Evolutionary conservation across 2,888 invertebrate genomes (phyloP), one percentile per base, ranked within the genome.

Genomic region (Therioaphis trifolii): DNA sequence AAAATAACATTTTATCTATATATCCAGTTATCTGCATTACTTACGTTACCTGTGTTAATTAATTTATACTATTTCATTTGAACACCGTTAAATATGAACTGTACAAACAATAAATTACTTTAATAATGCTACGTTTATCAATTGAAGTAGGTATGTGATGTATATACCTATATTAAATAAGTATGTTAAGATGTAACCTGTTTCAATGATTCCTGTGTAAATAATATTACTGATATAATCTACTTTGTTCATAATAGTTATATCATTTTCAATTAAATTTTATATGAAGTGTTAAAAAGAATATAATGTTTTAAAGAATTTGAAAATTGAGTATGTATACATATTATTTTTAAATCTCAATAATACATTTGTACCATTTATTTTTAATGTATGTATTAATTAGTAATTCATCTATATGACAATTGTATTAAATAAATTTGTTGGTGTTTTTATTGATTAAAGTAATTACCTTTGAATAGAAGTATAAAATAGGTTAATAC

Each of bases 401-500:
- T n/a, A n/a, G n/a, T n/a, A n/a, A n/a, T n/a, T 49, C 46, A 24
- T 15, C 40, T 9, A 15, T 24, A 29, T 15, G 14, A 24, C 0
- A 66, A 4, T 21, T n/a, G 0, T 68, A 43, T 69, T 69, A 15
- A 5, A 24, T 69, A 15, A 24, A 69, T 69, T 43, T 21, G 14
- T 40, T 43, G 11, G 21, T 43, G 21, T 68, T 43, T 29, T 7
- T 69, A 69, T 46, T 68, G 68, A 68, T 68, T 27, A 27, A 18
- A 27, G 4, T 49, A 12, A 27, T 27, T 27, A 35, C 35, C 35
- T 35, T 3, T 63, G n/a, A 63, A 63, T 12, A 29, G 7, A n/a
- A 2, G n/a, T n/a, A 29, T 14, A 72, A 72, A 72, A 49, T 52
- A 49, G 49, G 49, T 72, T 72, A 52, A 49, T 52, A 49, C 29